A percentile compares a stretch with the other conserved stretches of the same genome.
Conservation (phyloP, 2,888 invertebrate genomes). For the Ectropis crepuscularia region DNA sequence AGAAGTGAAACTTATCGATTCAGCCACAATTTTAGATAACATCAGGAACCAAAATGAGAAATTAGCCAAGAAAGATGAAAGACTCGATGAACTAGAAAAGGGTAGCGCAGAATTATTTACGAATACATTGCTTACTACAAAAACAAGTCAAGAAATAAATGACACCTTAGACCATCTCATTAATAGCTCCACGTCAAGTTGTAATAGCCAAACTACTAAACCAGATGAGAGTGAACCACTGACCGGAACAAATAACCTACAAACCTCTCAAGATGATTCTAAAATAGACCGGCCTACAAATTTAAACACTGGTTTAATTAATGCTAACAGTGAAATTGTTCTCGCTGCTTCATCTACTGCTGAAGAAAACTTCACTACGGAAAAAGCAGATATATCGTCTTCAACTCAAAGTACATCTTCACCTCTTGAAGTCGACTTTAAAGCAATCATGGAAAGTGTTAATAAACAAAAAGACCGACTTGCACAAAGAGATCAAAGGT, state of each 20-base stretch:
- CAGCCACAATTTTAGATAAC: conserved; percentile 57
- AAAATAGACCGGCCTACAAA: conserved; percentile 19
- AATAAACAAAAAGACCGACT: conserved; percentile 56
- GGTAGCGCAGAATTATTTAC: conserved; percentile 53
- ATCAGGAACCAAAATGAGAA: conserved; percentile 53
- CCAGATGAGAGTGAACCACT: background rate
- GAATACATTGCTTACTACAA: conserved; percentile 48
- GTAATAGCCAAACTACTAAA: conserved; percentile 18
- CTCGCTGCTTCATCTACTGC: background rate
- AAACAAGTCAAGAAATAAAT: conserved; percentile 50
- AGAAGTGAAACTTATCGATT: conserved; percentile 42
- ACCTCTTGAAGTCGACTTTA: conserved; percentile 41
- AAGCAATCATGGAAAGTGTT: conserved; percentile 54
- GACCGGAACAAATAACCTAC: conserved; percentile 14
- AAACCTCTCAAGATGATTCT: conserved; percentile 5
- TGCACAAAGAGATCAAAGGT: conserved; percentile 54
- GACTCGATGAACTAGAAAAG: conserved; percentile 54
- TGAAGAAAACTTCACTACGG: conserved; percentile 1
- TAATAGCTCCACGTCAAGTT: conserved; percentile 27
- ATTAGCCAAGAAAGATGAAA: conserved; percentile 56
- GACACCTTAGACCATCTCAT: conserved; percentile 52
- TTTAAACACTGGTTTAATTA: conserved; percentile 22
- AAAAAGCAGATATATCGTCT: background rate
- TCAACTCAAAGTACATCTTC: background rate
- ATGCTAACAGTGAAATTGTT: conserved; percentile 4